Percentiles rank a stretch among this genome's conserved stretches.
Evolutionary conservation across 2,113 vertebrate genomes (phyloP).

Genomic region (Heterochromis multidens): DNA sequence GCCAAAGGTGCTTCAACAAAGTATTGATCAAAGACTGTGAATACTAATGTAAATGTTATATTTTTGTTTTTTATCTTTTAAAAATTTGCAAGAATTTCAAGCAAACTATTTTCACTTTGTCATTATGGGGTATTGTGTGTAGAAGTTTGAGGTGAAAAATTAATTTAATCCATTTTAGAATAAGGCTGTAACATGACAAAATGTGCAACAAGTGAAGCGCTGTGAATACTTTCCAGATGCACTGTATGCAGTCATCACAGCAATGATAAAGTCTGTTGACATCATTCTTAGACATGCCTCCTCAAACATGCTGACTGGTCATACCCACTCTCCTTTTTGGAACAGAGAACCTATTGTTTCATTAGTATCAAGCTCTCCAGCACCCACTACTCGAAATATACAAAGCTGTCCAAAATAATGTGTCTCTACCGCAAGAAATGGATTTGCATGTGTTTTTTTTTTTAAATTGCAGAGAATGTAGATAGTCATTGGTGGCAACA

Average conservation of each 20-base stretch:
- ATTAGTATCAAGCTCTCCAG: constrained; percentile 28
- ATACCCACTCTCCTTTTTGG: constrained; percentile 8
- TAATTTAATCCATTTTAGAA: too few relatives aligned
- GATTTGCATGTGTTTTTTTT: not conserved
- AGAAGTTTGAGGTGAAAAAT: too few relatives aligned
- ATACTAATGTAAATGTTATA: too few relatives aligned
- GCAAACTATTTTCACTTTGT: too few relatives aligned
- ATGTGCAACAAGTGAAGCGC: too few relatives aligned
- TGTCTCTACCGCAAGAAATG: not conserved
- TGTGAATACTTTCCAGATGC: too few relatives aligned
- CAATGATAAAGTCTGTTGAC: not conserved
- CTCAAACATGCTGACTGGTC: constrained; percentile 1
- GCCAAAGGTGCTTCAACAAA: too few relatives aligned
- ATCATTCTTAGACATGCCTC: not conserved
- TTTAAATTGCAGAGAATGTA: not conserved
- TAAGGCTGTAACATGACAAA: too few relatives aligned
- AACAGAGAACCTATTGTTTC: constrained; percentile 58
- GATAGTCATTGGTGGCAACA: not conserved
- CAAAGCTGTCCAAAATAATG: constrained; percentile 16
- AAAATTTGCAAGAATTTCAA: too few relatives aligned
- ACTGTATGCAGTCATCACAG: not conserved
- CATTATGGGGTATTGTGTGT: too few relatives aligned
- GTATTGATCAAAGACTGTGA: too few relatives aligned
- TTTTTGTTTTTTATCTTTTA: too few relatives aligned
- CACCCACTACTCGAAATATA: constrained; percentile 42